These are phyloP conservation scores for Moxostoma hubbsi DNA, from an alignment of 2,797 vertebrate species.

Conservation along the genomic window DNA sequence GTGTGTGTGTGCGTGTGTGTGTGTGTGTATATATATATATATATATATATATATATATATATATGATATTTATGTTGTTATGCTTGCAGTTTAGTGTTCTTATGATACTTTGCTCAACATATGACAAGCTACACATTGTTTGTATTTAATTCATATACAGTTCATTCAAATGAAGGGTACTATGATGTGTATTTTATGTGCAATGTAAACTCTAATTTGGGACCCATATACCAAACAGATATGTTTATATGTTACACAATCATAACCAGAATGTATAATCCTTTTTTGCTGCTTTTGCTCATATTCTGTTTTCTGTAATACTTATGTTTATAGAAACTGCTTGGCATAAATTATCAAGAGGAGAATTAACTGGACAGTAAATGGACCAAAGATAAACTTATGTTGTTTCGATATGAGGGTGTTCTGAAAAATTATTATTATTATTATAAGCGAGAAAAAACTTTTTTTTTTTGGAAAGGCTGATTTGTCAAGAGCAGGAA, in stretches of 20 bases:
- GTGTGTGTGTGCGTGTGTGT: neutral
- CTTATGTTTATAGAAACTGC: neutral
- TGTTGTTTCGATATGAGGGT: neutral
- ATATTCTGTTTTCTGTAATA: neutral
- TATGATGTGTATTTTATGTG: neutral
- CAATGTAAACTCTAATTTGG: neutral
- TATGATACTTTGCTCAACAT: neutral
- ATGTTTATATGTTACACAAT: neutral
- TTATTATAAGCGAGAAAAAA: neutral
- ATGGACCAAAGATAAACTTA: constrained; percentile 23
- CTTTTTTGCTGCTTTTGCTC: neutral
- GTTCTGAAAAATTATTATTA: neutral
- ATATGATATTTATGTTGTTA: neutral
- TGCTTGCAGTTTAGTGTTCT: neutral
- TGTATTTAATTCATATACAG: neutral
- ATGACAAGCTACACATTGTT: neutral
- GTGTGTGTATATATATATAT: no score
- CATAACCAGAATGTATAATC: constrained; percentile 20
- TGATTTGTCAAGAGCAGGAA: no score
- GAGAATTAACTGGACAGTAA: constrained; percentile 16
- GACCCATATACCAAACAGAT: neutral
- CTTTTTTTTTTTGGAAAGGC: no score
- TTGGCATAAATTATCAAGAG: neutral
- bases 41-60: no score
- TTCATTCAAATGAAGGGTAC: neutral